These are phyloP conservation scores for Pantala flavescens DNA, from an alignment of 1,140 invertebrate species.

Conservation along the genomic window DNA sequence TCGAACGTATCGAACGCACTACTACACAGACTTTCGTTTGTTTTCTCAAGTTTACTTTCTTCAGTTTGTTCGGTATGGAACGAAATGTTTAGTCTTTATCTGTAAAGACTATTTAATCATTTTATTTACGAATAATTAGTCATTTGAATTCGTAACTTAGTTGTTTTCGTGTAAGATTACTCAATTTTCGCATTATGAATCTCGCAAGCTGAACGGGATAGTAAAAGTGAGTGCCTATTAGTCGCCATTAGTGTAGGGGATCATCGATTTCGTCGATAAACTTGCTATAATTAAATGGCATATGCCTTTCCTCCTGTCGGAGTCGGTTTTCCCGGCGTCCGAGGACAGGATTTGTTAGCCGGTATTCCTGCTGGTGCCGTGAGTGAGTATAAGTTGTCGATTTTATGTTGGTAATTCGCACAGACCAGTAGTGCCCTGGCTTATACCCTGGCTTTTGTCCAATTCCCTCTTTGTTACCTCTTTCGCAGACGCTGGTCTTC, in stretches of 20 bases:
- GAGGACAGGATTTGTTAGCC: background rate
- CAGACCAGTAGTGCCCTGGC: background rate
- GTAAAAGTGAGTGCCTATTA: background rate
- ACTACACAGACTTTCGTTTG: no score
- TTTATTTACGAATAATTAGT: no score
- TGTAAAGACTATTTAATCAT: no score
- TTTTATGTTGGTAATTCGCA: background rate
- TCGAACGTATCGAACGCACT: no score
- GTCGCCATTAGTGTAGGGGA: background rate
- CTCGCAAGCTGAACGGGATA: no score
- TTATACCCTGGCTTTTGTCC: background rate
- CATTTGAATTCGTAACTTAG: no score
- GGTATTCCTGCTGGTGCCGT: background rate
- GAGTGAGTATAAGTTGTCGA: background rate
- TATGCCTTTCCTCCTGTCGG: background rate
- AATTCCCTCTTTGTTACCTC: slow-evolving; percentile 7
- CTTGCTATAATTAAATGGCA: background rate
- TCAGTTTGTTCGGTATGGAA: no score
- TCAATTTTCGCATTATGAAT: no score
- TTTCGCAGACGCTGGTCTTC: slow-evolving; percentile 7
- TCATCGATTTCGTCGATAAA: slow-evolving; percentile 6
- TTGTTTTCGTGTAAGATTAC: no score
- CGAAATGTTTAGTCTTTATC: no score
- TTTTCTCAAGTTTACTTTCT: no score
- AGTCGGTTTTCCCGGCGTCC: slow-evolving; percentile 1